Percentiles rank a stretch among this genome's conserved stretches.
Evolutionary conservation across 1,140 invertebrate genomes (phyloP).

Genomic region (Scaptomyza hsui): DNA sequence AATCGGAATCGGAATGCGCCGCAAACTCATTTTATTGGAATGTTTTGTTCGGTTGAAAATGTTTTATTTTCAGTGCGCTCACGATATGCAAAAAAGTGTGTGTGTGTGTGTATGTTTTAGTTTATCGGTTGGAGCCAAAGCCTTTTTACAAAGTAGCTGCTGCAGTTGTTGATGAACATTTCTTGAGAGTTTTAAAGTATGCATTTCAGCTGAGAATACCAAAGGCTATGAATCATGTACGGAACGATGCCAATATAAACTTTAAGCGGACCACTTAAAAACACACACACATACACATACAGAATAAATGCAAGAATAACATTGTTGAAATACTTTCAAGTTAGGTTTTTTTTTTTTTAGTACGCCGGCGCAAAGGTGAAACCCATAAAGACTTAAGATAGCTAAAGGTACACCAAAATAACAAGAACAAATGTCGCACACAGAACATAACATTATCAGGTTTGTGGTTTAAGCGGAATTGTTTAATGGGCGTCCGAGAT

Average conservation of each 20-base stretch:
- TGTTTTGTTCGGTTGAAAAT: constrained; percentile 68
- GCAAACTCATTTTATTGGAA: constrained; percentile 81
- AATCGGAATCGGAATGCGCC: constrained; percentile 78
- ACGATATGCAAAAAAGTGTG: constrained; percentile 30
- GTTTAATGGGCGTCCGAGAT: constrained; percentile 50
- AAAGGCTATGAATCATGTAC: constrained; percentile 39
- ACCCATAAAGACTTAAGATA: constrained; percentile 45
- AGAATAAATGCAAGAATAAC: constrained; percentile 13
- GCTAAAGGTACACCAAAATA: constrained; percentile 3
- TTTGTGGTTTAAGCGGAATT: constrained; percentile 64
- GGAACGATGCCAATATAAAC: constrained; percentile 8
- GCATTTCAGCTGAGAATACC: constrained; percentile 27
- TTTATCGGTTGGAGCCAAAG: constrained; percentile 15
- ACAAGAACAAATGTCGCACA: constrained; percentile 21
- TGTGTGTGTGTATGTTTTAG: constrained; percentile 1
- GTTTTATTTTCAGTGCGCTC: constrained; percentile 48
- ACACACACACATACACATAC: neutral
- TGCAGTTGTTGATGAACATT: constrained; percentile 5
- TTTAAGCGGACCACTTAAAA: constrained; percentile 8
- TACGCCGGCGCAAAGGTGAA: constrained; percentile 64
- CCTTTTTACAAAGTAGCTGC: constrained; percentile 15
- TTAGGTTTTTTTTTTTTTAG: constrained; percentile 18
- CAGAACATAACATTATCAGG: constrained; percentile 42
- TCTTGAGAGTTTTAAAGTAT: constrained; percentile 32
- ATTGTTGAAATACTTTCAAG: constrained; percentile 51